These are phyloP conservation scores for Ennomos fuscantarius DNA, from an alignment of 2,888 invertebrate genomes.

Conservation along the genomic window DNA sequence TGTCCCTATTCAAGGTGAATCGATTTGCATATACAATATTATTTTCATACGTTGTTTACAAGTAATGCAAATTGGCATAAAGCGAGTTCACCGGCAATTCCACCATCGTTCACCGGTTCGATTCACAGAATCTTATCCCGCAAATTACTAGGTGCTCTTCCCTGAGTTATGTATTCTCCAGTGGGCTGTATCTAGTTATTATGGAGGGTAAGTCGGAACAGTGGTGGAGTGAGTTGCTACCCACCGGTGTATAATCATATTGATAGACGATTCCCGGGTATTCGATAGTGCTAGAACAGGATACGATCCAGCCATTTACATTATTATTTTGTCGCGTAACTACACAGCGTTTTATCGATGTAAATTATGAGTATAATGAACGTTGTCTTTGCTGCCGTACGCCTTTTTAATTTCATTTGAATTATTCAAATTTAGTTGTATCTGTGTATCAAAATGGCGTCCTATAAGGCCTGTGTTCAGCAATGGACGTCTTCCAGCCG, in stretches of 20 bases:
- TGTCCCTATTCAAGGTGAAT: too few relatives aligned
- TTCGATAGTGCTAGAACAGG: constrained; percentile 26
- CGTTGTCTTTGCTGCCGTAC: too few relatives aligned
- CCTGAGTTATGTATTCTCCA: constrained; percentile 44
- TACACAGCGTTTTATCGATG: neutral
- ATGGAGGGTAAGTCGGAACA: constrained; percentile 41
- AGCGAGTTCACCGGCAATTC: constrained; percentile 1
- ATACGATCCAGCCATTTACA: constrained; percentile 21
- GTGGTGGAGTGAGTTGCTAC: constrained; percentile 40
- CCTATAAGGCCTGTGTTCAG: too few relatives aligned
- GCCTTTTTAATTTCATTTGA: neutral
- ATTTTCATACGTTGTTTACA: constrained; percentile 4
- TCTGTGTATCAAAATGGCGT: too few relatives aligned
- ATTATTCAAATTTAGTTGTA: too few relatives aligned
- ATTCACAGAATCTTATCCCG: constrained; percentile 41
- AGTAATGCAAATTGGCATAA: constrained; percentile 26
- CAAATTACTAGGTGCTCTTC: constrained; percentile 51
- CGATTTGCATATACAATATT: too few relatives aligned
- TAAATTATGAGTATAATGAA: neutral
- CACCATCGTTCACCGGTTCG: constrained; percentile 27
- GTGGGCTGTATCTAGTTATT: constrained; percentile 43
- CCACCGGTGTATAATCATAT: constrained; percentile 51
- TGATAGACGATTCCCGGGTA: constrained; percentile 49
- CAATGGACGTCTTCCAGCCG: too few relatives aligned
- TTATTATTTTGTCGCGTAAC: neutral